Conservation (phyloP, 2,113 vertebrate genomes). For the Chinchilla lanigera region DNA sequence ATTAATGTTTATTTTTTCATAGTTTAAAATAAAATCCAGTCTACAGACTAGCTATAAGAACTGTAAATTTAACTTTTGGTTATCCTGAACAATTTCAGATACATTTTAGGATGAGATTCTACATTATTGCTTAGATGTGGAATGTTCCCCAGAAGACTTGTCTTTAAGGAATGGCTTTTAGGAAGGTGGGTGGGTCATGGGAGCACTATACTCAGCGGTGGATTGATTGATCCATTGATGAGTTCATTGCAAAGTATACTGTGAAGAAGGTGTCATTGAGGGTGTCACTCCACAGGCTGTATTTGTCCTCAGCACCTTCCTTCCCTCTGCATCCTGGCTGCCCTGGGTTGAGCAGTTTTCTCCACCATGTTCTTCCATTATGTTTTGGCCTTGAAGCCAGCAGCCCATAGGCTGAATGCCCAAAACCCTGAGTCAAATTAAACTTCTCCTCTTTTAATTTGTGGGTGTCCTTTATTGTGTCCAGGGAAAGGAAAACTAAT, state of each 20-base stretch:
- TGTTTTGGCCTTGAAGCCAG: background rate
- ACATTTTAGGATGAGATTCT: background rate
- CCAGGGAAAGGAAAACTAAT: background rate
- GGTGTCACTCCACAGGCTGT: background rate
- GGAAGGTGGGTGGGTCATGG: background rate
- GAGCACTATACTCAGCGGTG: too few relatives aligned
- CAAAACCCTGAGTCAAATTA: background rate
- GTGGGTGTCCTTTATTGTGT: background rate
- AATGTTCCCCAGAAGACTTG: background rate
- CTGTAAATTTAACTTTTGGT: background rate
- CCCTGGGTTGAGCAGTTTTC: background rate
- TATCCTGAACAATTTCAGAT: background rate
- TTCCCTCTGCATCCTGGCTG: background rate
- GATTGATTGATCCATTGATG: background rate
- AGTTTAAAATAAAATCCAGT: background rate
- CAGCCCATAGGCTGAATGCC: background rate
- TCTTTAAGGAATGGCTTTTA: background rate
- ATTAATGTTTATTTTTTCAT: background rate
- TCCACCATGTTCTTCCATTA: background rate
- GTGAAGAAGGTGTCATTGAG: background rate
- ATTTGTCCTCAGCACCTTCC: background rate
- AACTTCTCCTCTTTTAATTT: background rate
- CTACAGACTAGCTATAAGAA: background rate
- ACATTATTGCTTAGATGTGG: background rate
- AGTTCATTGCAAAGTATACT: background rate